phyloP scores from a whole-genome alignment of 2,888 invertebrate genomes.

The Aleiodes alternator region DNA sequence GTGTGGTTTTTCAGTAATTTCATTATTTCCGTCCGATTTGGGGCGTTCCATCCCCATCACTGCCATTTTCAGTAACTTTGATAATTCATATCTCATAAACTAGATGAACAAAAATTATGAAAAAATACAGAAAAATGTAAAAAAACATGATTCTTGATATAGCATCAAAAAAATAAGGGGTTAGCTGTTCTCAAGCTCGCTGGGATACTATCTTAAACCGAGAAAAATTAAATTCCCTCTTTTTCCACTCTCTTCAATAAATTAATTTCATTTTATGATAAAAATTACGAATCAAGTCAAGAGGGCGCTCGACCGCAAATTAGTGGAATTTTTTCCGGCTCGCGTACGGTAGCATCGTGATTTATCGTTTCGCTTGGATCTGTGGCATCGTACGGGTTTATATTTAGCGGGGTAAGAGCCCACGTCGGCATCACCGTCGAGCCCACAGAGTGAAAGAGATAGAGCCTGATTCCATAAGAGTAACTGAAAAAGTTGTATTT shows the following conservation, averaged over 20 bases:
- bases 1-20: no score
- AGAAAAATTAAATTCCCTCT: background rate
- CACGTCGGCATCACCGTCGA: slow-evolving; percentile 18
- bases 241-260: slow-evolving; percentile 5
- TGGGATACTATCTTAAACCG: no score
- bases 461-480: slow-evolving; percentile 28
- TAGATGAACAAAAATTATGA: no score
- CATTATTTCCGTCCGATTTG: no score
- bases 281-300: slow-evolving; percentile 32
- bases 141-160: no score
- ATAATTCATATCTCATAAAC: no score
- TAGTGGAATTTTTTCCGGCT: slow-evolving; percentile 56
- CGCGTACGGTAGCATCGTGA: slow-evolving; percentile 58
- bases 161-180: no score
- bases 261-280: slow-evolving; percentile 8
- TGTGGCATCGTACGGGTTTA: slow-evolving; percentile 59
- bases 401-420: slow-evolving; percentile 64
- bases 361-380: slow-evolving; percentile 62
- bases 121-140: no score
- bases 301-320: slow-evolving; percentile 54
- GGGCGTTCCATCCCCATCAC: no score
- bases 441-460: slow-evolving; percentile 41
- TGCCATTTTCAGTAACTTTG: no score
- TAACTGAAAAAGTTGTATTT: slow-evolving; percentile 18
- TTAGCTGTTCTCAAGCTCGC: no score